phyloP scores from a whole-genome alignment of 2,797 vertebrate genomes.

The Petrocephalus schoutedeni region DNA sequence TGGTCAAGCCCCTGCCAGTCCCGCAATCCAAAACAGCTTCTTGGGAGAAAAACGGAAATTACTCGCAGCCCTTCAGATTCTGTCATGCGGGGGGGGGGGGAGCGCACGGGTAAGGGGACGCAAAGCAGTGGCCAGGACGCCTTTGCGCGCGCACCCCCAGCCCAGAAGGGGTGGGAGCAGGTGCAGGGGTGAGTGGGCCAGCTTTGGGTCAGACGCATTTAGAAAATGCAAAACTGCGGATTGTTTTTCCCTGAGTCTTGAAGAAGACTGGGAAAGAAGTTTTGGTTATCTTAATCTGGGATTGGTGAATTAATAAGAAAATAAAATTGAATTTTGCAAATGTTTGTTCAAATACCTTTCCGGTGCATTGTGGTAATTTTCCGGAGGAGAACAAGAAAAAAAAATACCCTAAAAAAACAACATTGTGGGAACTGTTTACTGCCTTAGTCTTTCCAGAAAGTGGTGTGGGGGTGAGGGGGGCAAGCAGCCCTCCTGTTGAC shows the following conservation, averaged over 20 bases:
- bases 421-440: background rate
- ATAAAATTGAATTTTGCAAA: background rate
- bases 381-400: background rate
- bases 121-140: background rate
- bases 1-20: constrained; percentile 26
- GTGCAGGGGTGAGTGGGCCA: background rate
- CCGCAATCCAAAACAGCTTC: constrained; percentile 25
- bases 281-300: background rate
- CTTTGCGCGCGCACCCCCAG: background rate
- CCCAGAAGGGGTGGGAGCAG: background rate
- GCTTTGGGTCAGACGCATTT: background rate
- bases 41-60: background rate
- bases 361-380: constrained; percentile 1
- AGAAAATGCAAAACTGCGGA: background rate
- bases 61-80: background rate
- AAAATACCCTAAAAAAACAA: background rate
- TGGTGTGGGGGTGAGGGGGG: background rate
- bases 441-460: background rate
- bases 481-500: background rate
- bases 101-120: background rate
- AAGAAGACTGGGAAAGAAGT: background rate
- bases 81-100: background rate
- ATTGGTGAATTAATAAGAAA: background rate
- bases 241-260: background rate
- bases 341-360: background rate